phyloP scores from a whole-genome alignment of 2,888 invertebrate genomes.

The Idaea straminata region DNA sequence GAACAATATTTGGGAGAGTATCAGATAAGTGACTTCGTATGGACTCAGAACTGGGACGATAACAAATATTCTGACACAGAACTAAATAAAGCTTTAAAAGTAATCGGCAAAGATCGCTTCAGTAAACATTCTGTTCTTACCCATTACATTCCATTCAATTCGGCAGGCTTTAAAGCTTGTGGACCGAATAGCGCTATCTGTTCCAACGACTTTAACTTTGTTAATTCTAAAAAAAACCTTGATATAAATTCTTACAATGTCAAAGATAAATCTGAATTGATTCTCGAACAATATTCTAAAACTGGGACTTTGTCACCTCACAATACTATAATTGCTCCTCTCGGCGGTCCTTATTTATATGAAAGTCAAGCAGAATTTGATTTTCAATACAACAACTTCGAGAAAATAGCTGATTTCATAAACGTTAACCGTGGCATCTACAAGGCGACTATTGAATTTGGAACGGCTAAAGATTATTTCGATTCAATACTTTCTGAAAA shows the following conservation, averaged over 20 bases:
- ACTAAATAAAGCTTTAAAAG: constrained; percentile 52
- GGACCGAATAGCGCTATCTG: constrained; percentile 58
- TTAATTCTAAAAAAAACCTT: constrained; percentile 85
- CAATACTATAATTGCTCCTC: constrained; percentile 93
- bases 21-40: constrained; percentile 92
- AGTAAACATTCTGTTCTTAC: constrained; percentile 58
- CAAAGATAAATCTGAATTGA: constrained; percentile 89
- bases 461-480: constrained; percentile 95
- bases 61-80: constrained; percentile 41
- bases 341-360: constrained; percentile 96
- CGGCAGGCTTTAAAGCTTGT: constrained; percentile 58
- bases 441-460: constrained; percentile 89
- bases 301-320: constrained; percentile 93
- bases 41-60: constrained; percentile 92
- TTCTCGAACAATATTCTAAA: constrained; percentile 93
- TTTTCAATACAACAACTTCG: constrained; percentile 95
- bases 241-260: constrained; percentile 91
- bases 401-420: constrained; percentile 91
- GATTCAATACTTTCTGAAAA: constrained; percentile 82
- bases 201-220: constrained; percentile 80
- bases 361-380: constrained; percentile 94
- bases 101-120: constrained; percentile 56
- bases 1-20: constrained; percentile 94
- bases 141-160: constrained; percentile 65
- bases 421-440: constrained; percentile 86